Base-by-base conservation (phyloP, 2,888 invertebrate species). In the Torymus auratus region DNA sequence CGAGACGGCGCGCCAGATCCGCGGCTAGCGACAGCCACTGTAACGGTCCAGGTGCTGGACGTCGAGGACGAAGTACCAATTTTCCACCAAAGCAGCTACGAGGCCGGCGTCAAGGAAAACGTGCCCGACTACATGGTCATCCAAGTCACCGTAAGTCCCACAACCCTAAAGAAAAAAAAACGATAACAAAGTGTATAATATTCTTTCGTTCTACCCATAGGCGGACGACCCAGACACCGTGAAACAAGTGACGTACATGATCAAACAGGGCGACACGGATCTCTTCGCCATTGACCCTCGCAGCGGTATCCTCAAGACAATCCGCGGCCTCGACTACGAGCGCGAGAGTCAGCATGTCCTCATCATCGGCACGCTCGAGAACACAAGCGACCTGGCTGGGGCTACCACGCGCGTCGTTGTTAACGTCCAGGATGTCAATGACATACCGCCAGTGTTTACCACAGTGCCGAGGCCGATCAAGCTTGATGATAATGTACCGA, bases 1-100 rank as follows among this genome's bases (percentile, higher is more conserved):
- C 95, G 94, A 88, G 98, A 98, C 88, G 96, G 96, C 20, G 97
- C 96, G 0, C 94, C 95, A 0, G 96, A 97, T 92, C 95, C 96
- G 3, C 93, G 97, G 14, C 92, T 97, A 56, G 96, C 97, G 2
- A 97, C 97, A 0, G 96, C 97, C 0, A 96, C 96, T 0, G 96
- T 97, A 12, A 95, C 96, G 0, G 94, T 98, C 0, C 92, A 93
- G 85, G 96, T 97, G 0, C 92, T 94, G 71, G 97, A 98, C 88
- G 92, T 95, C 0, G 94, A 95, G 75, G 98, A 98, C 88, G 97
- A 97, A 90, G 92, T 94, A 58, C 97, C 97, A 0, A 92, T 95
- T 67, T 98, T 98, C 90, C 92, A 92, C 72, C 94, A 95, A 83
- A 91, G 94, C 1, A 91, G 94, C 41, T 96, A 97, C 87, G 95